Conservation (phyloP, 2,797 vertebrate species). For the Moxostoma hubbsi region DNA sequence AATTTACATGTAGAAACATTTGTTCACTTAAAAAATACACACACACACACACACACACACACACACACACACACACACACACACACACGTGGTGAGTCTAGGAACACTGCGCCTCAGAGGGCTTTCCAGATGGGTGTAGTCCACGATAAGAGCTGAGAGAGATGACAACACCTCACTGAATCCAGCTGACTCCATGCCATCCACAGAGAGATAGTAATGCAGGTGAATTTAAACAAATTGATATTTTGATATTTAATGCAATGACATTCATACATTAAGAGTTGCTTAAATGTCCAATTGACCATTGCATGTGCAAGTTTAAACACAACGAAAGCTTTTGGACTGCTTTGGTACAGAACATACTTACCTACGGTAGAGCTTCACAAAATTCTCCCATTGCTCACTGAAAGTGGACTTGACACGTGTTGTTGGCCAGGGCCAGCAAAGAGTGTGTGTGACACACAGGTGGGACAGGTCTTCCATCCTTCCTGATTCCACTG, state of each 20-base stretch:
- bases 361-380: constrained; percentile 94
- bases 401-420: constrained; percentile 87
- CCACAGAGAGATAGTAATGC: constrained; percentile 91
- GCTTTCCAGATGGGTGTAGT: constrained; percentile 85
- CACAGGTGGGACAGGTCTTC: constrained; percentile 95
- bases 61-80: background rate
- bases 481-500: constrained; percentile 98
- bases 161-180: constrained; percentile 87
- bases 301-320: background rate
- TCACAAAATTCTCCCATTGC: constrained; percentile 85
- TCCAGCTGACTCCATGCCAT: constrained; percentile 88
- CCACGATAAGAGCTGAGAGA: constrained; percentile 86
- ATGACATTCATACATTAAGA: background rate
- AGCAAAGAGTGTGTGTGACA: constrained; percentile 90
- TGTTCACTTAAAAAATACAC: background rate
- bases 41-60: background rate
- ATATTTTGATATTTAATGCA: too few species aligned
- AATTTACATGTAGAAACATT: background rate
- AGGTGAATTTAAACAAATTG: constrained; percentile 74
- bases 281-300: too few species aligned
- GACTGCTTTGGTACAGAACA: constrained; percentile 1
- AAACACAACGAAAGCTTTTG: background rate
- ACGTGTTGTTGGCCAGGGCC: constrained; percentile 94
- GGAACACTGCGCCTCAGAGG: constrained; percentile 70
- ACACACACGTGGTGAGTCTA: constrained; percentile 72